Percentiles rank a stretch among this genome's conserved stretches.
Conservation (phyloP, 2,113 vertebrate genomes). For the Gasterosteus aculeatus region DNA sequence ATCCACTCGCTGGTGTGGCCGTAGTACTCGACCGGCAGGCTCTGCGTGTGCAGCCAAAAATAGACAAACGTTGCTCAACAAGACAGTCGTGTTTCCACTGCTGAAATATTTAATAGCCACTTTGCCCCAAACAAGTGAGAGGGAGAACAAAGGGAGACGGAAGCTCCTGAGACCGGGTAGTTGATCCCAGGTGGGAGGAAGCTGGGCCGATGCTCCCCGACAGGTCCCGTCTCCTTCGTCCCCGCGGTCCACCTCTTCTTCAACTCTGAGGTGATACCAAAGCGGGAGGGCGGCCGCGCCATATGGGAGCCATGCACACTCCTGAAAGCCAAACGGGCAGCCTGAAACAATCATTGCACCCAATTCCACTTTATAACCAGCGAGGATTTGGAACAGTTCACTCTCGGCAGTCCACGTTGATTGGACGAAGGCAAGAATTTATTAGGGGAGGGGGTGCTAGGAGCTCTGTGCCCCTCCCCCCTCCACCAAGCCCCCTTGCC, state of each 20-base stretch:
- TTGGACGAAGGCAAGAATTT: slow-evolving; percentile 74
- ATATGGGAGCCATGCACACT: slow-evolving; percentile 76
- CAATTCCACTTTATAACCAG: slow-evolving; percentile 80
- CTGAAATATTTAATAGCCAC: slow-evolving; percentile 69
- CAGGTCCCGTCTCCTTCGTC: slow-evolving; percentile 56
- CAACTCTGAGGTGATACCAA: slow-evolving; percentile 65
- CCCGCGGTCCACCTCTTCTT: slow-evolving; percentile 54
- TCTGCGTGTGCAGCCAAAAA: slow-evolving; percentile 53
- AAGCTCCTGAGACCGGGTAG: slow-evolving; percentile 48
- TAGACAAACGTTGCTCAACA: slow-evolving; percentile 61
- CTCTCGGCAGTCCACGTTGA: slow-evolving; percentile 65
- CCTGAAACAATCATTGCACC: slow-evolving; percentile 81
- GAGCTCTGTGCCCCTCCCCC: slow-evolving; percentile 66
- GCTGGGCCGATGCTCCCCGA: slow-evolving; percentile 22
- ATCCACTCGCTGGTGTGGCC: neutral
- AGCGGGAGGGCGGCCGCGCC: slow-evolving; percentile 65
- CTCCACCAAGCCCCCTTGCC: slow-evolving; percentile 56
- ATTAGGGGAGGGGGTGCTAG: slow-evolving; percentile 75
- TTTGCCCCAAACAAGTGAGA: slow-evolving; percentile 63
- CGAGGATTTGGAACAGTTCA: slow-evolving; percentile 73
- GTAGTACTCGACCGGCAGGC: slow-evolving; percentile 62
- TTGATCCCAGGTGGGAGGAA: slow-evolving; percentile 36
- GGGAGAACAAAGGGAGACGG: slow-evolving; percentile 46
- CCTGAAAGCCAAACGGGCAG: slow-evolving; percentile 74
- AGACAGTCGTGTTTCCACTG: slow-evolving; percentile 66